Conservation (phyloP, 2,888 invertebrate species). For the Dendrolimus houi region DNA sequence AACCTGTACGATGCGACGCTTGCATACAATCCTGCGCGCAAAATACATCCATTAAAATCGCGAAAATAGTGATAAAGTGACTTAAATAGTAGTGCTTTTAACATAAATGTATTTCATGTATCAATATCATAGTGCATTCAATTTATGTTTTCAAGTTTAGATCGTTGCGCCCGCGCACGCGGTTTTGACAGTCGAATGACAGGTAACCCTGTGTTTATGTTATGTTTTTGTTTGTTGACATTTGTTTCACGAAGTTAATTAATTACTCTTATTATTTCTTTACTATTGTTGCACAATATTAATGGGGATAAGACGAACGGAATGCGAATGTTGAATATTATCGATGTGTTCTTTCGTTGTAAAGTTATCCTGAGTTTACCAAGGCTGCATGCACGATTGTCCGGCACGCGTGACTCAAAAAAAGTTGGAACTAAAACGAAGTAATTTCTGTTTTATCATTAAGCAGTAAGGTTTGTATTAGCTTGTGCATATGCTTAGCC, state of each 20-base stretch:
- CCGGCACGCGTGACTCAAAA: constrained; percentile 35
- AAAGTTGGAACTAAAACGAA: constrained; percentile 9
- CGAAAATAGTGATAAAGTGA: not conserved
- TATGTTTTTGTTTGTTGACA: constrained; percentile 24
- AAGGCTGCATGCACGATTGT: constrained; percentile 31
- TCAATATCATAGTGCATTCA: not conserved
- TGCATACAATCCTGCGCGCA: constrained; percentile 12
- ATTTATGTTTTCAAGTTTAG: not conserved
- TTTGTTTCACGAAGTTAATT: not conserved
- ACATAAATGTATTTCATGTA: not conserved
- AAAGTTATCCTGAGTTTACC: constrained; percentile 12
- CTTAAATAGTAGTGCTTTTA: not conserved
- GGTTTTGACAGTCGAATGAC: constrained; percentile 38
- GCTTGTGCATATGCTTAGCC: constrained; percentile 34
- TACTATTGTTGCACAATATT: too few relatives aligned
- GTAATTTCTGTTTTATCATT: constrained; percentile 1
- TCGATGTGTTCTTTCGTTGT: constrained; percentile 6
- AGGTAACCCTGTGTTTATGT: constrained; percentile 40
- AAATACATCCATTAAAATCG: not conserved
- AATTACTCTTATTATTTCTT: too few relatives aligned
- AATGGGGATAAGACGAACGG: not conserved
- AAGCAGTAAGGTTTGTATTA: constrained; percentile 20
- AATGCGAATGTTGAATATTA: constrained; percentile 11
- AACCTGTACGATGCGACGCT: constrained; percentile 36
- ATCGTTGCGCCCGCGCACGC: constrained; percentile 20